Conservation (phyloP, 2,797 vertebrate species). For the Cossypha dichroa region DNA sequence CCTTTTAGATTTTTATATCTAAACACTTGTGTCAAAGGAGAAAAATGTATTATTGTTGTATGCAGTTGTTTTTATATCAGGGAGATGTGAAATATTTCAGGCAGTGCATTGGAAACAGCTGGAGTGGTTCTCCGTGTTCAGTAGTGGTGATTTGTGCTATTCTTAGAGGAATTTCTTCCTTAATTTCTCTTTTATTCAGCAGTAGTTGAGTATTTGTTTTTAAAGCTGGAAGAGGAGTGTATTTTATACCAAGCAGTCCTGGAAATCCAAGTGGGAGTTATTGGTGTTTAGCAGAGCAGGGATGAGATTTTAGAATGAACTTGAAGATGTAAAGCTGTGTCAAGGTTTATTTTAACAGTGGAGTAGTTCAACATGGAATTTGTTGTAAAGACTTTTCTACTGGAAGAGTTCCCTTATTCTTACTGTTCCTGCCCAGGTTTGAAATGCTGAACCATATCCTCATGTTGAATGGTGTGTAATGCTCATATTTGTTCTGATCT, state of each 20-base stretch:
- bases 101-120: neutral
- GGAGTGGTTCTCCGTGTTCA: neutral
- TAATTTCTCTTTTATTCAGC: neutral
- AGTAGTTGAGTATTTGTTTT: neutral
- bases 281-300: neutral
- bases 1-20: neutral
- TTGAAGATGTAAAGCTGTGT: neutral
- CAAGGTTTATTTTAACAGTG: neutral
- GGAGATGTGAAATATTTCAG: neutral
- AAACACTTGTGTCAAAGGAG: neutral
- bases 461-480: neutral
- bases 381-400: neutral
- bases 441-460: neutral
- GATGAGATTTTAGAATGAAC: neutral
- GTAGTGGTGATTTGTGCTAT: neutral
- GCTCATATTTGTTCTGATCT: neutral
- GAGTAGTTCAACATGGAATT: neutral
- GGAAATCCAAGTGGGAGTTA: neutral
- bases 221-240: neutral
- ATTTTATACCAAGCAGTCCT: neutral
- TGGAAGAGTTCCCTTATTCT: neutral
- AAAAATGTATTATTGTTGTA: neutral
- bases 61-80: neutral
- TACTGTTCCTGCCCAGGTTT: neutral
- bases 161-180: neutral